A percentile compares a stretch with the other conserved stretches of the same genome.
Conservation (phyloP, 2,888 invertebrate genomes). For the Cosmia pyralina region DNA sequence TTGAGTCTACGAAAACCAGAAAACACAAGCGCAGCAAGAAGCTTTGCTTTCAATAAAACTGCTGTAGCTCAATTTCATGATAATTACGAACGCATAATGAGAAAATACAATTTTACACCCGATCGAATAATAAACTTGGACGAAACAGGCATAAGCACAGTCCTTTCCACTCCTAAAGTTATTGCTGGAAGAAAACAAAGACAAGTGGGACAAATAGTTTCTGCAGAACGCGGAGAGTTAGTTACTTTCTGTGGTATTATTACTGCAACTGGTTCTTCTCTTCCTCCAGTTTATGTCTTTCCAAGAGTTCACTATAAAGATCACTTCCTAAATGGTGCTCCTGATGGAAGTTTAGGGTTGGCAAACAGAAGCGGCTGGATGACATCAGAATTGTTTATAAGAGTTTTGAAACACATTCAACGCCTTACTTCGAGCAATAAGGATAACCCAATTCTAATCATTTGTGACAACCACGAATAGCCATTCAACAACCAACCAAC, state of each 20-base stretch:
- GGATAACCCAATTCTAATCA: conserved; percentile 54
- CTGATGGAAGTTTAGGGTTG: conserved; percentile 47
- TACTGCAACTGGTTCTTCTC: conserved; percentile 35
- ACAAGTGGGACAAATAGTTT: conserved; percentile 58
- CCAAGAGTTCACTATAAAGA: conserved; percentile 43
- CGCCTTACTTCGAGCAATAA: conserved; percentile 42
- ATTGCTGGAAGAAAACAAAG: conserved; percentile 49
- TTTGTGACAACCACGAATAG: conserved; percentile 63
- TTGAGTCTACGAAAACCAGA: conserved; percentile 58
- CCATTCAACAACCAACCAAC: too few species aligned
- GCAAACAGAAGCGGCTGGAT: conserved; percentile 57
- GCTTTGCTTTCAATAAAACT: conserved; percentile 63
- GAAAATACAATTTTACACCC: conserved; percentile 47
- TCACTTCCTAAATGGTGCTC: conserved; percentile 37
- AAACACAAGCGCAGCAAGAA: conserved; percentile 63
- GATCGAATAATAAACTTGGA: conserved; percentile 52
- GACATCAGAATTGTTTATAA: conserved; percentile 44
- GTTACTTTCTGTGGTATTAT: conserved; percentile 25
- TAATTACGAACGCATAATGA: conserved; percentile 38
- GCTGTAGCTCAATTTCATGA: conserved; percentile 47
- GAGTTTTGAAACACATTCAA: conserved; percentile 58
- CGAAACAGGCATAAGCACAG: conserved; percentile 37
- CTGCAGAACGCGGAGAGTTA: conserved; percentile 54
- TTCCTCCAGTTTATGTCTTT: conserved; percentile 50
- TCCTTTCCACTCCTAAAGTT: conserved; percentile 48